Base-by-base conservation (phyloP, 2,797 vertebrate species). In the Ficedula albicollis region DNA sequence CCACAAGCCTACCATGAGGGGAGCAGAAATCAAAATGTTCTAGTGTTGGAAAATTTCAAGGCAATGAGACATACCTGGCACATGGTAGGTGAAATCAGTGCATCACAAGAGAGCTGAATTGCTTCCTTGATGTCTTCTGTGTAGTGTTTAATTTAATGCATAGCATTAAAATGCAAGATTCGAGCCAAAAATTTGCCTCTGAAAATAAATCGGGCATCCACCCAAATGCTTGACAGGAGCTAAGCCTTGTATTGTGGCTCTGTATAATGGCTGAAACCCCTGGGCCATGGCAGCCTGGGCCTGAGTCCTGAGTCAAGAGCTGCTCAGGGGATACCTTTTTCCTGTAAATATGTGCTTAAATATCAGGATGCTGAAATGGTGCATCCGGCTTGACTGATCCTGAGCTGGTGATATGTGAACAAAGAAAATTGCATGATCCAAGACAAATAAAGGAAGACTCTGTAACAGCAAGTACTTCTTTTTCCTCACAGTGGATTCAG, bases 141-240 rank as follows among this genome's bases (percentile, higher is more conserved):
- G 13, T 32, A 17, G 58, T 55, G 27, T 72, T 96, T 81, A 68
- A 81, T 69, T 51, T 90, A 88, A 93, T 1, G 2, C 3, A 6
- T 73, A 56, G 54, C 51, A 77, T 60, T 58, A 78, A 85, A 92
- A 93, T 84, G 62, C 51, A 78, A 91, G 60, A 73, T 46, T 80
- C 19, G 26, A 89, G 87, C 60, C 93, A 96, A 66, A 88, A 86
- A 32, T 66, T 84, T 85, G 49, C 51, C 77, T 91, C 62, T 87
- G 76, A 78, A 92, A 56, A 52, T 73, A 93, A 76, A 79, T 55
- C 0, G 0, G 69, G 79, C 63, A 80, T 29, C 32, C 26, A 51
- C 34, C 34, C 84, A 92, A 74, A 48, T 0, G 7, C 52, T 49
- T 85, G 73, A 60, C 52, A 78, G 58, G 78, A 77, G 26, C 69